A percentile compares a stretch with the other conserved stretches of the same genome.
These are phyloP conservation scores for Ailurus styani DNA, from an alignment of 2,113 vertebrate genomes.

Conservation along the genomic window DNA sequence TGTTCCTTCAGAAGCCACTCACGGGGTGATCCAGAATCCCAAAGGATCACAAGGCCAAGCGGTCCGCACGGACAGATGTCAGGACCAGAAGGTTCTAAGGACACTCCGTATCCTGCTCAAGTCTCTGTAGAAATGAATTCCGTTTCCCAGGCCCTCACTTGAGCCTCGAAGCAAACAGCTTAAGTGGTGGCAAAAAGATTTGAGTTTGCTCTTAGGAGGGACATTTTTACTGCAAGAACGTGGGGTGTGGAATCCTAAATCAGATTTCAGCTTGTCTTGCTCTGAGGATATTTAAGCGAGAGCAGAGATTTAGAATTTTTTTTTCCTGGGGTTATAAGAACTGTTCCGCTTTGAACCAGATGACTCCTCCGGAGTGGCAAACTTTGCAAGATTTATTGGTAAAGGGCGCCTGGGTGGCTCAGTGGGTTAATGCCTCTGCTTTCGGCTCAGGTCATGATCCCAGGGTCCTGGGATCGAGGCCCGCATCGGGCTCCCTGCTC, in stretches of 20 bases:
- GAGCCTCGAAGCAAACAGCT: background rate
- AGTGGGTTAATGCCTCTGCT: too few species aligned
- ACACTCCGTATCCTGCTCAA: background rate
- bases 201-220: background rate
- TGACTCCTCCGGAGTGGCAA: conserved; percentile 51
- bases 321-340: conserved; percentile 21
- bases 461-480: too few species aligned
- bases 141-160: background rate
- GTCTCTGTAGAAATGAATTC: background rate
- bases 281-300: background rate
- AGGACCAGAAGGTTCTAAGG: background rate
- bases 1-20: background rate
- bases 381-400: conserved; percentile 55
- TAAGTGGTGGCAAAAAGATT: background rate
- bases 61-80: background rate
- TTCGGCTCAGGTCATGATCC: too few species aligned
- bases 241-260: background rate
- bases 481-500: too few species aligned
- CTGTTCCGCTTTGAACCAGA: conserved; percentile 51
- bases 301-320: background rate
- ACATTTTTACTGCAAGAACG: background rate
- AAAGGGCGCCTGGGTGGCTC: too few species aligned
- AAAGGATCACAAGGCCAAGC: background rate
- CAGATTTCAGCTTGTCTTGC: background rate
- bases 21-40: background rate